Percentiles rank a stretch among this genome's conserved stretches.
Conservation (phyloP, 2,113 vertebrate species). For the Percina caprodes region DNA sequence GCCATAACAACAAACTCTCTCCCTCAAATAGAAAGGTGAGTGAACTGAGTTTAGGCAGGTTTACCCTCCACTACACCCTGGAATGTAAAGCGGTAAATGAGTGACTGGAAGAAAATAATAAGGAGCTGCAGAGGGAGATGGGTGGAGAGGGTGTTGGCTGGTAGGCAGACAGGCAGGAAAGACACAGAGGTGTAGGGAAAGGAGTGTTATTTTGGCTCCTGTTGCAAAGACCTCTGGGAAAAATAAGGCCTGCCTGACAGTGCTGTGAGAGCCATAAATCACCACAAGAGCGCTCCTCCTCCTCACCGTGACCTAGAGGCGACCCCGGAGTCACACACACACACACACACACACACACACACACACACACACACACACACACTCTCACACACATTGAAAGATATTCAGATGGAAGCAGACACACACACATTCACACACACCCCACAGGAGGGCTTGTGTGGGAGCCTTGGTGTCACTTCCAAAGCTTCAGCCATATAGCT, state of each 20-base stretch:
- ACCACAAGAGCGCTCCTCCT: constrained; percentile 62
- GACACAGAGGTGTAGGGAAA: constrained; percentile 42
- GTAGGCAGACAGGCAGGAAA: constrained; percentile 27
- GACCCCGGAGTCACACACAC: constrained; percentile 51
- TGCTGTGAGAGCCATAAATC: constrained; percentile 78
- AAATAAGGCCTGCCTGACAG: constrained; percentile 69
- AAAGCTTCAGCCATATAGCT: not conserved
- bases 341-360: constrained; percentile 9
- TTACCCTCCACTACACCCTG: constrained; percentile 16
- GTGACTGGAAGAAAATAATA: constrained; percentile 40
- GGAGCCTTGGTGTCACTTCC: constrained; percentile 18
- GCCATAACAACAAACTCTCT: not conserved
- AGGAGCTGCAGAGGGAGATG: constrained; percentile 6
- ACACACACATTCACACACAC: constrained; percentile 13
- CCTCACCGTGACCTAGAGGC: constrained; percentile 65
- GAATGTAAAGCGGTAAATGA: constrained; percentile 32
- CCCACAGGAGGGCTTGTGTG: constrained; percentile 13
- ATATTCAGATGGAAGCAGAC: not conserved
- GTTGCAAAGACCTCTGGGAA: constrained; percentile 76
- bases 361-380: too few relatives aligned
- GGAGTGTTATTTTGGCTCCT: constrained; percentile 72
- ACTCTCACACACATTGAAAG: too few relatives aligned
- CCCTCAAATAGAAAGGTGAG: constrained; percentile 19
- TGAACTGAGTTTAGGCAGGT: constrained; percentile 11
- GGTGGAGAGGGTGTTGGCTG: constrained; percentile 19